phyloP scores from a whole-genome alignment of 2,888 invertebrate species.

The Cephus runcator region DNA sequence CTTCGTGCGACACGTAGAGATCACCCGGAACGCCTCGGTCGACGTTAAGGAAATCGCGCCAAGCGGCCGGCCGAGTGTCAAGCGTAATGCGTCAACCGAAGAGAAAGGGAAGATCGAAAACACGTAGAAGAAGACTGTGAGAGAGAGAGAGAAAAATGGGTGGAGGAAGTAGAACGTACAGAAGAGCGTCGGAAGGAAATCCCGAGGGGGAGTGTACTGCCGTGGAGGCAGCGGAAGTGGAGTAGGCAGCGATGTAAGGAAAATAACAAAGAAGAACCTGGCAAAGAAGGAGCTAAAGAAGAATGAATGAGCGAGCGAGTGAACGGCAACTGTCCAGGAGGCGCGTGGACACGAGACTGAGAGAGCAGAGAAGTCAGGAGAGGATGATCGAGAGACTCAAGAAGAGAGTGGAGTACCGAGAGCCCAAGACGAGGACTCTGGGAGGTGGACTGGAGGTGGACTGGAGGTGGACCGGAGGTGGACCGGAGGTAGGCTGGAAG shows the following conservation, averaged over 20 bases:
- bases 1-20: background rate
- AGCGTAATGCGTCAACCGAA: background rate
- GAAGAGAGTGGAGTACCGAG: background rate
- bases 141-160: too few species aligned
- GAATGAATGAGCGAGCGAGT: conserved; percentile 44
- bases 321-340: conserved; percentile 40
- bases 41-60: too few species aligned
- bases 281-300: background rate
- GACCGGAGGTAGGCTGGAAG: background rate
- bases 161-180: background rate
- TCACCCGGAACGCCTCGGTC: background rate
- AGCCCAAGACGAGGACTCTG: background rate
- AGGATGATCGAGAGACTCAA: background rate
- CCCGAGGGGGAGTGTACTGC: too few species aligned
- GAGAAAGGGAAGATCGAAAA: too few species aligned
- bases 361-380: conserved; percentile 16
- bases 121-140: too few species aligned
- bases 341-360: conserved; percentile 54
- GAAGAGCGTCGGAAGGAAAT: background rate
- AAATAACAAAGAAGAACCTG: background rate
- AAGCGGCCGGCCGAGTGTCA: background rate
- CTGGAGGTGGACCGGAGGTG: too few species aligned
- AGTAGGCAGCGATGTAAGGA: background rate
- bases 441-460: too few species aligned
- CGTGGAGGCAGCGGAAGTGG: too few species aligned